Conservation (phyloP, 2,888 invertebrate species). For the Protophormia terraenovae region DNA sequence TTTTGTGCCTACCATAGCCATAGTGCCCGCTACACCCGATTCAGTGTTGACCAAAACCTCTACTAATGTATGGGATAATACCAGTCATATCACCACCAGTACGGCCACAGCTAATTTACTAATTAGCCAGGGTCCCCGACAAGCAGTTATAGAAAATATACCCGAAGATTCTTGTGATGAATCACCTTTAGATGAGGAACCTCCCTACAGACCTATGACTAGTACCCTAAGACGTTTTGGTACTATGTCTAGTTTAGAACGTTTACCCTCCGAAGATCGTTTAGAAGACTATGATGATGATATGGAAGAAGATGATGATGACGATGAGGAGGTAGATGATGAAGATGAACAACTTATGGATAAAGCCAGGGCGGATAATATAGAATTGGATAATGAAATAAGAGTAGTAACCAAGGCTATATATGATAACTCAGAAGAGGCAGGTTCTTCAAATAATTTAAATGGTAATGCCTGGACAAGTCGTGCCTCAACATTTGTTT, state of each 20-base stretch:
- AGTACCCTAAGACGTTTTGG: slow-evolving; percentile 83
- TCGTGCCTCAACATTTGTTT: slow-evolving; percentile 90
- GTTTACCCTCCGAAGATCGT: slow-evolving; percentile 84
- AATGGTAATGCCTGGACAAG: slow-evolving; percentile 85
- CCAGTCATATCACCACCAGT: slow-evolving; percentile 79
- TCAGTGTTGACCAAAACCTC: slow-evolving; percentile 79
- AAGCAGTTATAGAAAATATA: slow-evolving; percentile 79
- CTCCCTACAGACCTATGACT: slow-evolving; percentile 87
- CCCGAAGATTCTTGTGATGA: slow-evolving; percentile 86
- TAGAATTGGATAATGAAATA: slow-evolving; percentile 79
- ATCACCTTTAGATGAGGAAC: slow-evolving; percentile 88
- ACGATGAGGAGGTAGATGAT: slow-evolving; percentile 68
- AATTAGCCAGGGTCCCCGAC: slow-evolving; percentile 73
- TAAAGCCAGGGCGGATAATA: slow-evolving; percentile 78
- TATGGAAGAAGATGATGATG: slow-evolving; percentile 77
- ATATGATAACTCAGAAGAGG: slow-evolving; percentile 53
- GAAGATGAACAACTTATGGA: slow-evolving; percentile 70
- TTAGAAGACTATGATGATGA: slow-evolving; percentile 81
- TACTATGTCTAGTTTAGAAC: slow-evolving; percentile 88
- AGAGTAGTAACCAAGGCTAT: slow-evolving; percentile 72
- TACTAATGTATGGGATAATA: slow-evolving; percentile 80
- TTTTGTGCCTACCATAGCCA: slow-evolving; percentile 86
- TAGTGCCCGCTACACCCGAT: slow-evolving; percentile 89
- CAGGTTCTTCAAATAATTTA: slow-evolving; percentile 69
- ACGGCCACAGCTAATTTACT: slow-evolving; percentile 74